These are phyloP conservation scores for Sigmodon hispidus DNA, from an alignment of 2,113 vertebrate genomes.

Conservation along the genomic window DNA sequence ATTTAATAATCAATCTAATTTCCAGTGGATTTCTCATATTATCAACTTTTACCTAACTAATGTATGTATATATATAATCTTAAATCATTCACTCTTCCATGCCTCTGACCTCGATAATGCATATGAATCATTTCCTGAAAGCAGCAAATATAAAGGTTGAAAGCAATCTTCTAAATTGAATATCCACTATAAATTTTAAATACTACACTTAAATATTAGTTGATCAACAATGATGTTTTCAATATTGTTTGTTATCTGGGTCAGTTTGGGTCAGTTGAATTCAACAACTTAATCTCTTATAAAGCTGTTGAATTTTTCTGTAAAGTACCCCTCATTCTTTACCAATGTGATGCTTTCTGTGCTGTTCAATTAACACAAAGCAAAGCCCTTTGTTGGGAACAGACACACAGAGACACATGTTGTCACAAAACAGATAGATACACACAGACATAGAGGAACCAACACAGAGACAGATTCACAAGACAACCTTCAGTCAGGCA, in stretches of 20 bases:
- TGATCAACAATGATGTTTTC: not conserved
- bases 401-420: not conserved
- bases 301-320: not conserved
- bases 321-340: not conserved
- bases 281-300: not conserved
- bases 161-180: not conserved
- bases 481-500: not conserved
- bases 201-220: not conserved
- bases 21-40: not conserved
- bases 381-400: not conserved
- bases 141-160: not conserved
- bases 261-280: not conserved
- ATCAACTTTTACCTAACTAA: not conserved
- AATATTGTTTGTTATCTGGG: not conserved
- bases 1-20: not conserved
- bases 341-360: too few species aligned
- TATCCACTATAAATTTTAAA: not conserved
- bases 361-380: too few species aligned
- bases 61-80: not conserved
- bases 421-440: too few species aligned
- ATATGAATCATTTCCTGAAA: not conserved
- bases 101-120: not conserved
- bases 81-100: not conserved
- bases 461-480: not conserved
- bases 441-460: too few species aligned